These are phyloP conservation scores for Lethenteron reissneri DNA, from an alignment of 2,113 vertebrate genomes.

Conservation along the genomic window DNA sequence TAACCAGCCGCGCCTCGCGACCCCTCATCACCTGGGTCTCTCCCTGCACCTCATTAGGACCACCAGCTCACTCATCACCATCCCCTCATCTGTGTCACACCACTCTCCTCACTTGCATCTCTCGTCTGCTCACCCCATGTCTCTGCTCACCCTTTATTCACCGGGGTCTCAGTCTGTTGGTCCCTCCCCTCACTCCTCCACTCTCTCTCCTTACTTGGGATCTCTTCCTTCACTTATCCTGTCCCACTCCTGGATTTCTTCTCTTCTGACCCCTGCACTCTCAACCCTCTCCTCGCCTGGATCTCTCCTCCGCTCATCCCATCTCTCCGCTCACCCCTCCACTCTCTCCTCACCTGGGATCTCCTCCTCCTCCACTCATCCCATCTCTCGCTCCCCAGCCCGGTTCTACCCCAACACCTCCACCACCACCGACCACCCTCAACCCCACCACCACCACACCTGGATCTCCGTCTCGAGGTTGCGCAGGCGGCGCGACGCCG, in stretches of 20 bases:
- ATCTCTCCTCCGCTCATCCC: not conserved
- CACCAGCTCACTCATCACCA: not conserved
- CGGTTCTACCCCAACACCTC: not conserved
- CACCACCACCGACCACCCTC: not conserved
- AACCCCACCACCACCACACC: constrained; percentile 22
- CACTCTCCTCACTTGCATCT: not conserved
- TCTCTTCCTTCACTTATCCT: not conserved
- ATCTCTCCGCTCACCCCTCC: not conserved
- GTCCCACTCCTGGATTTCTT: not conserved
- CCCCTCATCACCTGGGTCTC: too few relatives aligned
- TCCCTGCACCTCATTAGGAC: too few relatives aligned
- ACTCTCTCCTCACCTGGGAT: not conserved
- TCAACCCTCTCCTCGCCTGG: not conserved
- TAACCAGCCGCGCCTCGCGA: too few relatives aligned
- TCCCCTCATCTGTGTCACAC: not conserved
- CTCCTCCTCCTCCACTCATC: not conserved
- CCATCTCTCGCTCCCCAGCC: not conserved
- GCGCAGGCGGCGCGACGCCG: constrained; percentile 64
- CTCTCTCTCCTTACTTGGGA: not conserved
- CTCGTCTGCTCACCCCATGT: not conserved
- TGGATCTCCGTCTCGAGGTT: constrained; percentile 87
- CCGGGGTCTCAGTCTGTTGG: not conserved
- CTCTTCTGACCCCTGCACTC: not conserved
- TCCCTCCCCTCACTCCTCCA: not conserved
- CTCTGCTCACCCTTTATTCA: not conserved